These are phyloP conservation scores for Noctua fimbriata DNA, from an alignment of 2,888 invertebrate species.

Conservation along the genomic window DNA sequence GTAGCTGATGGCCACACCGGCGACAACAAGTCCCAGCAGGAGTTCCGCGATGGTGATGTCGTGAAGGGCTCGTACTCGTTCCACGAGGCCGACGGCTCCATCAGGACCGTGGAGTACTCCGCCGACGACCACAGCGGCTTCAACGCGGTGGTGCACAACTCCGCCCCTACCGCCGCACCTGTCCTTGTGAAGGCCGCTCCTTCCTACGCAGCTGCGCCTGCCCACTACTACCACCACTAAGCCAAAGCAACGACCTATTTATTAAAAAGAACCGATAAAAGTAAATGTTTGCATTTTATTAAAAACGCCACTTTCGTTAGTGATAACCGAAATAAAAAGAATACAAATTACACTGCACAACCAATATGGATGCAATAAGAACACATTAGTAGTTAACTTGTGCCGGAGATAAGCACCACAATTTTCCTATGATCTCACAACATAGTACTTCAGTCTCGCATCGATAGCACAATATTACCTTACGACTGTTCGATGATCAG, in stretches of 20 bases:
- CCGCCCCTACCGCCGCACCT: slow-evolving; percentile 67
- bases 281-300: neutral
- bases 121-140: slow-evolving; percentile 86
- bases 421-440: neutral
- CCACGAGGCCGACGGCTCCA: slow-evolving; percentile 87
- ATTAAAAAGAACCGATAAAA: slow-evolving; percentile 28
- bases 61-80: slow-evolving; percentile 90
- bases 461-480: neutral
- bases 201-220: slow-evolving; percentile 58
- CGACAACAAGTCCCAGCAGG: slow-evolving; percentile 87
- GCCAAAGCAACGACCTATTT: slow-evolving; percentile 22
- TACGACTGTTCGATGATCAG: neutral
- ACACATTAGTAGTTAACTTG: too few relatives aligned
- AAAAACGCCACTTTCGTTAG: neutral
- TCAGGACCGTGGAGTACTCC: slow-evolving; percentile 87
- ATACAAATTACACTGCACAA: neutral
- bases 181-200: slow-evolving; percentile 55
- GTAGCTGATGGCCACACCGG: slow-evolving; percentile 87
- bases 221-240: slow-evolving; percentile 64
- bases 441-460: neutral
- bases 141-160: slow-evolving; percentile 77
- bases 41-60: slow-evolving; percentile 87
- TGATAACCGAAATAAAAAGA: neutral
- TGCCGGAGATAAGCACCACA: neutral
- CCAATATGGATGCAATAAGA: too few relatives aligned